These are phyloP conservation scores for Thecocarcelia acutangulata DNA, from an alignment of 2,888 invertebrate genomes.

Conservation along the genomic window DNA sequence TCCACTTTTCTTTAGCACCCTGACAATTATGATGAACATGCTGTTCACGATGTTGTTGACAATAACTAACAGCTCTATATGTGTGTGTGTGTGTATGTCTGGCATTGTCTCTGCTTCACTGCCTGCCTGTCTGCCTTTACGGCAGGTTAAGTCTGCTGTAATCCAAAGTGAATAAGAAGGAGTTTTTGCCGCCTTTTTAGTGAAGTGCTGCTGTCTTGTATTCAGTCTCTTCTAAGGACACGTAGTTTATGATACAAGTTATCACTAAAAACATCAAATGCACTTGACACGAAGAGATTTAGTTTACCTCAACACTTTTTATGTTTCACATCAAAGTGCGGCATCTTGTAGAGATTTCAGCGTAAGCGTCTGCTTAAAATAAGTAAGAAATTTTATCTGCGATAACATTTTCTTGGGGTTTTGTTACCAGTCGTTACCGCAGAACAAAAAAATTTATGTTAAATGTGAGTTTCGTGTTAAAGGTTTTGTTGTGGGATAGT, in stretches of 20 bases:
- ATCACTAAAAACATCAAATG: conserved; percentile 61
- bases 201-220: conserved; percentile 26
- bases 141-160: not conserved
- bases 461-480: too few species aligned
- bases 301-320: conserved; percentile 60
- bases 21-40: conserved; percentile 20
- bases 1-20: conserved; percentile 4
- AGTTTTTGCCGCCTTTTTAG: conserved; percentile 2
- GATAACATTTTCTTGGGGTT: too few species aligned
- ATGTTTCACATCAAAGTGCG: conserved; percentile 55
- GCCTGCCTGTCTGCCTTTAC: not conserved
- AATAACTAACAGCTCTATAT: conserved; percentile 16
- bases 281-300: conserved; percentile 66
- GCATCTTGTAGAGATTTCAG: conserved; percentile 51
- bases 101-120: not conserved
- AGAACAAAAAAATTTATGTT: too few species aligned
- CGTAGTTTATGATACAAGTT: conserved; percentile 43
- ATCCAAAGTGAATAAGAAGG: not conserved
- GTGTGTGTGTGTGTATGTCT: conserved; percentile 1
- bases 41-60: conserved; percentile 21
- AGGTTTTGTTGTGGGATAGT: too few species aligned
- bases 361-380: not conserved
- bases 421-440: too few species aligned
- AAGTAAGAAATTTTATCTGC: conserved; percentile 9
- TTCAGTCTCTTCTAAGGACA: conserved; percentile 14